Conservation (phyloP, 2,888 invertebrate species). For the Augiades crinisus region DNA sequence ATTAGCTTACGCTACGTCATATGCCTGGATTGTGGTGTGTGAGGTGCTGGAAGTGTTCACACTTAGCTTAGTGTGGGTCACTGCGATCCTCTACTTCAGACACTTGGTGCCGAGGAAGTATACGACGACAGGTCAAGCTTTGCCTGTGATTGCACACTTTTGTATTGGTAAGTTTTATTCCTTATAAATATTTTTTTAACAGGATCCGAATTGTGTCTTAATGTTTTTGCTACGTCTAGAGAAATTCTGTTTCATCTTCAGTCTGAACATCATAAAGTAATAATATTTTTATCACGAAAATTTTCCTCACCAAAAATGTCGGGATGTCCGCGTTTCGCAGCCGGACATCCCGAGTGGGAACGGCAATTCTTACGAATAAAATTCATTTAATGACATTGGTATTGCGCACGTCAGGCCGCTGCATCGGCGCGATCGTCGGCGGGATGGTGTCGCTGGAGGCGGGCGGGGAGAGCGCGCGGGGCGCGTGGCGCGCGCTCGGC, state of each 20-base stretch:
- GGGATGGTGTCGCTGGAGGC: conserved; percentile 71
- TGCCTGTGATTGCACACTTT: conserved; percentile 90
- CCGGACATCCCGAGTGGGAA: too few species aligned
- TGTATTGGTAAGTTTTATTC: conserved; percentile 69
- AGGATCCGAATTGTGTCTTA: too few species aligned
- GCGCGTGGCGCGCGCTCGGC: conserved; percentile 84
- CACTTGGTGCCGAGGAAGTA: conserved; percentile 89
- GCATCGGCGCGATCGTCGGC: conserved; percentile 86
- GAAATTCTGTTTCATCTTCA: too few species aligned
- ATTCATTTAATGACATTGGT: too few species aligned
- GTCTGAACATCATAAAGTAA: too few species aligned
- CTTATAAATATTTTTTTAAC: background rate
- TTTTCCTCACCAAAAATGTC: too few species aligned
- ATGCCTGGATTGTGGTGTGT: conserved; percentile 85
- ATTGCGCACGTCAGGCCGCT: conserved; percentile 88
- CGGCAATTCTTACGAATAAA: too few species aligned
- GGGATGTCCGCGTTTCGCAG: too few species aligned
- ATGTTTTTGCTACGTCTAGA: too few species aligned
- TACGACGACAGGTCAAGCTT: conserved; percentile 89
- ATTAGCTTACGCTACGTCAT: conserved; percentile 79
- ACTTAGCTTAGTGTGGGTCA: conserved; percentile 89
- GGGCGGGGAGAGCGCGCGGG: conserved; percentile 54
- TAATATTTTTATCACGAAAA: too few species aligned
- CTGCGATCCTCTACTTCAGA: conserved; percentile 89
- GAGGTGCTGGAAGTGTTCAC: conserved; percentile 89